Evolutionary conservation across 92 coral and sea anemone genomes (phyloP).

Genomic region (Pocillopora grandis): DNA sequence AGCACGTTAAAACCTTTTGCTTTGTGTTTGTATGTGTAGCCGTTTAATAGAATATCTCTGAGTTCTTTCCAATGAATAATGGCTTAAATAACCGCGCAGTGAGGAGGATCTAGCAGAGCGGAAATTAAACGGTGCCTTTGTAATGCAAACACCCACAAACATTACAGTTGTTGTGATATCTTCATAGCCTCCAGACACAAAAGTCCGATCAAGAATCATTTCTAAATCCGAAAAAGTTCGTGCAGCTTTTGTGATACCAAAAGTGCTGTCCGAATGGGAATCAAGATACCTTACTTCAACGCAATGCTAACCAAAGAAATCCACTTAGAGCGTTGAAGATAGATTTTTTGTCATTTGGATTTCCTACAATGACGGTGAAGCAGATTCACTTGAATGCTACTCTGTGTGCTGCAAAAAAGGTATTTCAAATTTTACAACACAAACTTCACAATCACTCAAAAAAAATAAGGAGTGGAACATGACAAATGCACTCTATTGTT

Average conservation of each 20-base stretch:
- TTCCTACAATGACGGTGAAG: too few relatives aligned
- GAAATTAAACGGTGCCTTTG: constrained; percentile 23
- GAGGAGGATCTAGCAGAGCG: not conserved
- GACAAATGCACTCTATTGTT: too few relatives aligned
- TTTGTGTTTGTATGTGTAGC: not conserved
- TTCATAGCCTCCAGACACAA: not conserved
- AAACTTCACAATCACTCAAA: too few relatives aligned
- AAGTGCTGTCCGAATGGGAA: not conserved
- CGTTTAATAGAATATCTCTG: not conserved
- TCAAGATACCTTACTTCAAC: not conserved
- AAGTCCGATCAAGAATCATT: not conserved
- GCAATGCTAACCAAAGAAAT: not conserved
- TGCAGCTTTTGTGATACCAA: not conserved
- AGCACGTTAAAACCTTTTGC: not conserved
- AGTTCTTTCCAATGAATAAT: not conserved
- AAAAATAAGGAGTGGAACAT: too few relatives aligned
- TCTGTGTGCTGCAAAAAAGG: too few relatives aligned
- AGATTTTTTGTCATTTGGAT: too few relatives aligned
- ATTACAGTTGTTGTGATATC: not conserved
- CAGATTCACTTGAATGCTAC: too few relatives aligned
- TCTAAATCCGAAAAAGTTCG: not conserved
- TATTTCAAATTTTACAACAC: too few relatives aligned
- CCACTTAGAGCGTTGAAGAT: too few relatives aligned
- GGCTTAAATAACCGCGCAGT: not conserved
- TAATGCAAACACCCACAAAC: constrained; percentile 3